Evolutionary conservation across 2,888 invertebrate genomes (phyloP), one percentile per base, ranked within the genome.

Genomic region (Tetranychus truncatus): DNA sequence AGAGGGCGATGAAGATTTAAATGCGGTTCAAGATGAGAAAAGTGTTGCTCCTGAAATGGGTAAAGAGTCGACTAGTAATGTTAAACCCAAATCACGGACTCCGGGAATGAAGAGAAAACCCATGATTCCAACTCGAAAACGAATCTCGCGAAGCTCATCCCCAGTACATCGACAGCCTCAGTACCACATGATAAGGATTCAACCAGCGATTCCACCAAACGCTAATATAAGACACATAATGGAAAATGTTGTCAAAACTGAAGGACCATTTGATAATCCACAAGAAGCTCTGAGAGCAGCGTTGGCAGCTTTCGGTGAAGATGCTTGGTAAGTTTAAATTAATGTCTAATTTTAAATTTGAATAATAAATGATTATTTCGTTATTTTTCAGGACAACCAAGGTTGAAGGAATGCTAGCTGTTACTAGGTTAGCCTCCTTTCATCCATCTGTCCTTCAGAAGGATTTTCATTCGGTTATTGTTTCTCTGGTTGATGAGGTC

Each of bases 401-500:
- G 77, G 82, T 82, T 77, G 81, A 81, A 75, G 84, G 82, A 34
- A 80, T 84, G 74, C 81, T 80, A 77, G 80, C 81, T 76, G 76
- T 84, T 24, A 79, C 82, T 71, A 78, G 83, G n/a, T 78, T 84
- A 73, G 79, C 81, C 15, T 78, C 80, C 74, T 81, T 80, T 77
- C 82, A 83, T 77, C 80, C 81, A n/a, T 81, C 83, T 71, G 78
- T 80, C 20, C 76, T 84, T 5, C 75, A 78, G n/a, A 75, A 79
- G 65, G 81, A 82, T 74, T 79, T 83, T n/a, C 83, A 84, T 78
- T 76, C 81, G 5, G 80, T 82, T 44, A 80, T 81, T 18, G 76
- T 83, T 67, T 81, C 81, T 24, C 76, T 92, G 44, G 88, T 90
- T 0, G 86, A 87, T 20, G 79, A 94, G 81, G 89, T 92, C 72